Evolutionary conservation across 2,888 invertebrate genomes (phyloP).

Genomic region (Gnatocerus cornutus): DNA sequence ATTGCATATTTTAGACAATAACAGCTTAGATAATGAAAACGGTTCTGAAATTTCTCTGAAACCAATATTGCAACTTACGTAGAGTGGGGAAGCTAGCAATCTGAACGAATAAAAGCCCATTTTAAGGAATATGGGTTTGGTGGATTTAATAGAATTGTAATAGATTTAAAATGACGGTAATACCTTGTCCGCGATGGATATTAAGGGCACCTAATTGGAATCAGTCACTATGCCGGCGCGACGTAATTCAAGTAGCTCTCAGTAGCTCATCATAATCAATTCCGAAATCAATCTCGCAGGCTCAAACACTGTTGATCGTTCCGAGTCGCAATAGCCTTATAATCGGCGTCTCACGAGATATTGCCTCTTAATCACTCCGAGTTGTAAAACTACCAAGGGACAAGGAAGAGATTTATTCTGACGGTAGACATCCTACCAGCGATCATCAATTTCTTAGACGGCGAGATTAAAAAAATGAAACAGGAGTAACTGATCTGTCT

Average conservation of each 20-base stretch:
- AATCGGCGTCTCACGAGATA: constrained; percentile 34
- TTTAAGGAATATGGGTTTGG: neutral
- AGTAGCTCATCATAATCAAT: constrained; percentile 60
- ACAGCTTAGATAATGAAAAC: constrained; percentile 27
- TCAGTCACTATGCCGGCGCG: constrained; percentile 53
- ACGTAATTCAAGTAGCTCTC: constrained; percentile 54
- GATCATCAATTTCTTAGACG: neutral
- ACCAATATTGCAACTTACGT: constrained; percentile 11
- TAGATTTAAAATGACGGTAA: constrained; percentile 38
- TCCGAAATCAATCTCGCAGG: constrained; percentile 64
- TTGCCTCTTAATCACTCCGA: constrained; percentile 25
- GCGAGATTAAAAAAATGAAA: too few relatives aligned
- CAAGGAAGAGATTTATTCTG: neutral
- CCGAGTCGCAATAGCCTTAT: constrained; percentile 18
- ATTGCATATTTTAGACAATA: constrained; percentile 38
- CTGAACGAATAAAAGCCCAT: neutral
- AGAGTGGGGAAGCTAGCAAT: constrained; percentile 1
- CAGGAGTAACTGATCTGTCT: too few relatives aligned
- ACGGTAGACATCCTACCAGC: neutral
- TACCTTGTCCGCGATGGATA: constrained; percentile 41
- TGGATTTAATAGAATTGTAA: constrained; percentile 32
- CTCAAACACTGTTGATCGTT: constrained; percentile 54
- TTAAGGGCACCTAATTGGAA: constrained; percentile 60
- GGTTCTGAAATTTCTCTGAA: constrained; percentile 18
- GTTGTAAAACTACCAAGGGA: constrained; percentile 20